phyloP scores from a whole-genome alignment of 1,140 invertebrate genomes.

The Anthonomus grandis region DNA sequence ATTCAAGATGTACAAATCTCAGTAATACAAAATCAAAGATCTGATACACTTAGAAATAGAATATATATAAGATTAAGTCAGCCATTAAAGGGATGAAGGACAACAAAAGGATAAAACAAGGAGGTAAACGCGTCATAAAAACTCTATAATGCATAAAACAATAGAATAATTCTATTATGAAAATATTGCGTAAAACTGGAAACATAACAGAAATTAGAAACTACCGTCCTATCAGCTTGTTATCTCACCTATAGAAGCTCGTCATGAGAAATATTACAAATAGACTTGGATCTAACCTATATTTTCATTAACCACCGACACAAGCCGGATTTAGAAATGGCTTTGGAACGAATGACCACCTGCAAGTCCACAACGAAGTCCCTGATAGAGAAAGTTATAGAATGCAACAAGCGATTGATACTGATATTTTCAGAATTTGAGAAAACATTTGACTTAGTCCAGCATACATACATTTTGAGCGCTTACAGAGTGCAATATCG shows the following conservation, averaged over 20 bases:
- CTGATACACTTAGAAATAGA: neutral
- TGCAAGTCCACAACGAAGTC: neutral
- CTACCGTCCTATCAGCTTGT: neutral
- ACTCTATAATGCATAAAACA: neutral
- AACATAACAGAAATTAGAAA: neutral
- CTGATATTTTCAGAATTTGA: neutral
- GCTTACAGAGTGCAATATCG: neutral
- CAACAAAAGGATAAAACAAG: neutral
- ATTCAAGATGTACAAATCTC: neutral
- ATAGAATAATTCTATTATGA: neutral
- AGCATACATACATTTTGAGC: neutral
- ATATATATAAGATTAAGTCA: neutral
- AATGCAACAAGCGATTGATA: conserved; percentile 5
- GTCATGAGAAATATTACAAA: too few relatives aligned
- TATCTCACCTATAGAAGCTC: neutral
- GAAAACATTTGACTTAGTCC: neutral
- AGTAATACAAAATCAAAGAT: neutral
- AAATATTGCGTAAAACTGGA: neutral
- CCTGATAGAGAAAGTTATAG: conserved; percentile 1
- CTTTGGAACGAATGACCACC: neutral
- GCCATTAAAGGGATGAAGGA: neutral
- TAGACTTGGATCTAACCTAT: neutral
- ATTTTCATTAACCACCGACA: neutral
- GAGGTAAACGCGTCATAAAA: neutral
- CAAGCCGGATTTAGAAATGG: neutral